Evolutionary conservation across 2,113 vertebrate species (phyloP).

Genomic region (Amphilophus citrinellus): DNA sequence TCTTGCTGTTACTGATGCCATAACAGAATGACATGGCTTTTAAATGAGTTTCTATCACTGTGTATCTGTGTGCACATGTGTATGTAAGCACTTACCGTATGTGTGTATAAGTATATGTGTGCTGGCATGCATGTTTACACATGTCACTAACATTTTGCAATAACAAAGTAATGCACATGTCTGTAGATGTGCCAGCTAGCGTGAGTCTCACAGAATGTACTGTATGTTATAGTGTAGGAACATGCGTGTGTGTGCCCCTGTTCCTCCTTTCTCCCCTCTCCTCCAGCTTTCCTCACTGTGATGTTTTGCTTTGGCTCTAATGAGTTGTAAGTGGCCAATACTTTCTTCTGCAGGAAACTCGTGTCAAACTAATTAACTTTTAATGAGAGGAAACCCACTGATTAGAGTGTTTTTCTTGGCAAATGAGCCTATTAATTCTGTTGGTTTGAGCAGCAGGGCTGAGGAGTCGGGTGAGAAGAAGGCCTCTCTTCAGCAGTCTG

Average conservation of each 20-base stretch:
- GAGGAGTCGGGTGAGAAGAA: conserved; percentile 67
- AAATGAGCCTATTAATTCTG: conserved; percentile 86
- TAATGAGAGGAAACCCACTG: conserved; percentile 90
- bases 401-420: conserved; percentile 89
- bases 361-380: conserved; percentile 88
- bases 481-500: conserved; percentile 62
- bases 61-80: conserved; percentile 2
- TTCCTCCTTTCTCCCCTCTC: conserved; percentile 66
- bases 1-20: neutral
- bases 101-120: conserved; percentile 32
- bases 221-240: conserved; percentile 25
- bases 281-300: conserved; percentile 72
- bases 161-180: conserved; percentile 49
- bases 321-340: conserved; percentile 86
- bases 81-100: conserved; percentile 9
- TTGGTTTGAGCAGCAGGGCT: conserved; percentile 76
- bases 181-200: conserved; percentile 37
- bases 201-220: conserved; percentile 35
- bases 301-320: conserved; percentile 84
- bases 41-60: conserved; percentile 16
- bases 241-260: conserved; percentile 21
- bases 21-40: neutral
- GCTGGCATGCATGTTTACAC: conserved; percentile 61
- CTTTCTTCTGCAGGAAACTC: conserved; percentile 88
- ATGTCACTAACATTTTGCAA: conserved; percentile 53